A percentile compares a stretch with the other conserved stretches of the same genome.
phyloP scores from a whole-genome alignment of 35 echinoderm and acorn worm genomes.

The Amphiura filiformis region DNA sequence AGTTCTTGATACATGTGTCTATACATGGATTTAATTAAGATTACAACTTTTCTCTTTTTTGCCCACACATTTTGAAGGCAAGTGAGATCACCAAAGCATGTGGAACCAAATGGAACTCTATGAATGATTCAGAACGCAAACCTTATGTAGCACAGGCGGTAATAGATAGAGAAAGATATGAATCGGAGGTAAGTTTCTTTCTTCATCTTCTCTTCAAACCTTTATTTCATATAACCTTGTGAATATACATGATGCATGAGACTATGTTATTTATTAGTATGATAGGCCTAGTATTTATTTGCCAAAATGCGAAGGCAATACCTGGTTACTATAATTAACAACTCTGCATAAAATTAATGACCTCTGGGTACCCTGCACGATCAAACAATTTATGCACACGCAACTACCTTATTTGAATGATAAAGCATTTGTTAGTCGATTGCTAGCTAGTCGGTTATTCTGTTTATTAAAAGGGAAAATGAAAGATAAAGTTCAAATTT shows the following conservation, averaged over 20 bases:
- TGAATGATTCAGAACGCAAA: constrained; percentile 66
- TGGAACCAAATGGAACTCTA: constrained; percentile 80
- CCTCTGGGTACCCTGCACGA: neutral
- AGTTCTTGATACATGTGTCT: no score
- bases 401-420: no score
- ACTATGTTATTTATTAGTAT: neutral
- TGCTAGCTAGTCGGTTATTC: no score
- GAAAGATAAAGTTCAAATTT: no score
- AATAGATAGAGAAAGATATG: constrained; percentile 81
- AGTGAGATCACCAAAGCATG: constrained; percentile 99
- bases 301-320: neutral
- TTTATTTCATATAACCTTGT: neutral
- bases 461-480: no score
- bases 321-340: neutral
- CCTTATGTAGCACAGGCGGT: constrained; percentile 60
- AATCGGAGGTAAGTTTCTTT: constrained; percentile 86
- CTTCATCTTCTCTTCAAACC: no score
- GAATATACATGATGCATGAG: neutral
- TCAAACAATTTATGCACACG: no score
- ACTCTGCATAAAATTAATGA: neutral
- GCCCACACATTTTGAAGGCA: constrained; percentile 57
- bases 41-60: no score
- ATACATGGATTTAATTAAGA: no score
- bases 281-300: neutral
- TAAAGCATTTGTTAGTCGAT: no score